Evolutionary conservation across 1,140 invertebrate species (phyloP), one percentile per base, ranked within the genome.

Genomic region (Drosophila oshimai): DNA sequence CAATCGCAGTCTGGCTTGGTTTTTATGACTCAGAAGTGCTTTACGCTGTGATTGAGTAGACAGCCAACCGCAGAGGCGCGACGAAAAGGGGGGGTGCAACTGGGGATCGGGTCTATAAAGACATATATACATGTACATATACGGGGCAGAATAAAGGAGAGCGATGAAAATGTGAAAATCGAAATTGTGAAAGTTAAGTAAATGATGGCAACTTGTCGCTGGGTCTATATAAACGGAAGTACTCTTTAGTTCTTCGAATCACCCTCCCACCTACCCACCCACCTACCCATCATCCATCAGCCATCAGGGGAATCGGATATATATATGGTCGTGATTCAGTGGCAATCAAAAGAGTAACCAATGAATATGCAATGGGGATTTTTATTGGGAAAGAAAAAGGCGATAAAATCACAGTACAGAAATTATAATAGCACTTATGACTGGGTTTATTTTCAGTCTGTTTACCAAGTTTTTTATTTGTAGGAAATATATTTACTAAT

Each of bases 1-100:
- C 67, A 65, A 62, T 65, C 61, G 42, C 57, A 55, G 50, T 70
- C 67, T 67, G 39, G 47, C 47, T 50, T 42, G 47, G 36, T 57
- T 69, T 69, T 70, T 57, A 70, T 70, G 67, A 70, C 67, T 70
- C 67, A 70, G 51, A 58, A 70, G 67, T 70, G 64, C 64, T 70
- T 69, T 49, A 15, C 44, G 34, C 50, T 34, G 62, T 69, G 67
- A 70, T 70, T 70, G 67, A 68, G 67, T 68, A 70, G 67, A 57
- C 67, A 69, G 67, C 44, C 34, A 24, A 47, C 20, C 45, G 45
- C 39, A 64, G 60, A 10, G 54, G 24, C 53, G 26, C n/a, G 20
- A 3, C 13, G 20, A 12, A 17, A 13, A 46, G 9, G 6, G 33
- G 28, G 64, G 60, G 17, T 39, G 26, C 15, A 31, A 17, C 15